Conservation (phyloP, 2,888 invertebrate species). For the Apamea crenata region DNA sequence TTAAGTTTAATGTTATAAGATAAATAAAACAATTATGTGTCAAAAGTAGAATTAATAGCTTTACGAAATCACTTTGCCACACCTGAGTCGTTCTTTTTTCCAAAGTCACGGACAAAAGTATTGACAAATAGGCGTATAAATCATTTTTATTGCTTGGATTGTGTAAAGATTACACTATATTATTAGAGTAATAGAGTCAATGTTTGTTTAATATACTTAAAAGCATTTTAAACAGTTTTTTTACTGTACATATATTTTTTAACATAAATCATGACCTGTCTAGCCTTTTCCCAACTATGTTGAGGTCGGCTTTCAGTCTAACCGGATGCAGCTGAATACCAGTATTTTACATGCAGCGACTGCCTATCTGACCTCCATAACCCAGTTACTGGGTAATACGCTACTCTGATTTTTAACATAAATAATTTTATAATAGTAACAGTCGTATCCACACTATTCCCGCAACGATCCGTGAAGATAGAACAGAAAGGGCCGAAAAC, state of each 20-base stretch:
- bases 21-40: conserved; percentile 57
- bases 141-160: conserved; percentile 62
- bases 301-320: not conserved
- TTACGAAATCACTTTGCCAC: conserved; percentile 63
- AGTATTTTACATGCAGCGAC: not conserved
- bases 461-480: conserved; percentile 77
- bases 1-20: conserved; percentile 42
- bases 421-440: not conserved
- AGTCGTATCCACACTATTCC: conserved; percentile 77
- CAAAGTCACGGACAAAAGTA: conserved; percentile 52
- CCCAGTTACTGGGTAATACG: not conserved
- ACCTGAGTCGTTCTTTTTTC: conserved; percentile 60
- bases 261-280: not conserved
- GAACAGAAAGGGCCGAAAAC: conserved; percentile 85
- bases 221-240: conserved; percentile 26
- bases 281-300: not conserved
- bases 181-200: conserved; percentile 42
- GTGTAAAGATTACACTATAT: conserved; percentile 50
- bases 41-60: conserved; percentile 59
- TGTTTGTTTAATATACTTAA: conserved; percentile 43
- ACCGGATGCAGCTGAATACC: not conserved
- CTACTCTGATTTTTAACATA: not conserved
- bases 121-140: conserved; percentile 62
- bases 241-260: not conserved
- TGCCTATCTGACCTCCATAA: not conserved